These are phyloP conservation scores for Sceliomorpha sp. DNA, from an alignment of 2,888 invertebrate genomes.

Conservation along the genomic window DNA sequence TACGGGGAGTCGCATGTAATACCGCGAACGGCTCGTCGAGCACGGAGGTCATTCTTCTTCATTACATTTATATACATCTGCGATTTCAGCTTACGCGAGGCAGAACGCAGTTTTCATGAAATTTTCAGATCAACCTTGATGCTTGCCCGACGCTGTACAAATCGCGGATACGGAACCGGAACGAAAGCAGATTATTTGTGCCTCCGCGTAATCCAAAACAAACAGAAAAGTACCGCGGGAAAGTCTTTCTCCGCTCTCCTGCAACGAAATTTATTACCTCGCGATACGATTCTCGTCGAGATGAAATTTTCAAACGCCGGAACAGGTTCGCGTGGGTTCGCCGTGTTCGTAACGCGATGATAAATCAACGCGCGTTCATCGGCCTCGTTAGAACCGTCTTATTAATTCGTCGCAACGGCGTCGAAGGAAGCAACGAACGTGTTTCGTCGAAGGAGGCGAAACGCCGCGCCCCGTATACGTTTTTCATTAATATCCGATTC, in stretches of 20 bases:
- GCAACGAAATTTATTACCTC: too few species aligned
- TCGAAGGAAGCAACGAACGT: conserved; percentile 3
- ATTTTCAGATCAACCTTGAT: conserved; percentile 12
- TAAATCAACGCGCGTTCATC: too few species aligned
- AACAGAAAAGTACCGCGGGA: too few species aligned
- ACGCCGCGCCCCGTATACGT: conserved; percentile 13
- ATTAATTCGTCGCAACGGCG: background rate
- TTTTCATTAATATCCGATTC: conserved; percentile 47
- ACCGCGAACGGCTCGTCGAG: conserved; percentile 38
- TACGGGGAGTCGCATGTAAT: conserved; percentile 29
- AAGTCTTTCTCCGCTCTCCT: too few species aligned
- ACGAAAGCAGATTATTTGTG: too few species aligned
- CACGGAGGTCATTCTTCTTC: conserved; percentile 68
- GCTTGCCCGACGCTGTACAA: background rate
- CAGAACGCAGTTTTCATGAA: conserved; percentile 9
- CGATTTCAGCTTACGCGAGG: conserved; percentile 12
- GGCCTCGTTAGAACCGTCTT: background rate
- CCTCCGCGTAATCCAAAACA: too few species aligned
- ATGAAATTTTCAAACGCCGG: too few species aligned
- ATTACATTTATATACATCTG: conserved; percentile 66
- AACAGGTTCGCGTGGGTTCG: too few species aligned
- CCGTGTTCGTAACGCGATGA: too few species aligned
- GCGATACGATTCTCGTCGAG: too few species aligned
- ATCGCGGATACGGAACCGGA: background rate
- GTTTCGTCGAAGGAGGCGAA: conserved; percentile 3